These are phyloP conservation scores for Blomia tropicalis DNA, from an alignment of 2,888 invertebrate genomes.

Conservation along the genomic window DNA sequence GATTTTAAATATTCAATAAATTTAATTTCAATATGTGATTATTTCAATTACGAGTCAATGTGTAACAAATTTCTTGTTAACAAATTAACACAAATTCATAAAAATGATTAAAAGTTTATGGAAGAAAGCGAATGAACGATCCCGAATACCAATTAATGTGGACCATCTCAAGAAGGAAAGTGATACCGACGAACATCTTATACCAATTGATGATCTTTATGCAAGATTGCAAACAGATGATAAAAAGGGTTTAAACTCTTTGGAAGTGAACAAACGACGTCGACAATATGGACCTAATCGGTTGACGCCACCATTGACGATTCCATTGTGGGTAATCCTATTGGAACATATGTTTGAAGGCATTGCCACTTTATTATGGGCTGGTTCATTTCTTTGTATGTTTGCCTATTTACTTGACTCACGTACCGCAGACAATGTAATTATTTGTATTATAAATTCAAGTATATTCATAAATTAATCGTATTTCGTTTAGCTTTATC, in stretches of 20 bases:
- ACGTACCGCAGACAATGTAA: neutral
- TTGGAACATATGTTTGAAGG: neutral
- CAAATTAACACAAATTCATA: too few species aligned
- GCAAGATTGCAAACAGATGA: neutral
- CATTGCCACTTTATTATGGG: neutral
- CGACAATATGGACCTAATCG: neutral
- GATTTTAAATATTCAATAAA: too few species aligned
- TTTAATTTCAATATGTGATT: too few species aligned
- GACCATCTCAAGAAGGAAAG: neutral
- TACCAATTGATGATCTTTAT: neutral
- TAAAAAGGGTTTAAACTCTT: neutral
- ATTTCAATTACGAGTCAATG: too few species aligned
- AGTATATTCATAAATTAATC: neutral
- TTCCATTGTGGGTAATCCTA: neutral
- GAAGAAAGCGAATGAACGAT: neutral
- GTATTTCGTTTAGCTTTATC: slow-evolving; percentile 38
- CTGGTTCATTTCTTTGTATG: neutral
- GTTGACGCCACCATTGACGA: neutral
- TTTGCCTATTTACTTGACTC: neutral
- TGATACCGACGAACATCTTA: neutral
- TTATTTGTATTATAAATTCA: neutral
- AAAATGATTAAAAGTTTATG: too few species aligned
- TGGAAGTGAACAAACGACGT: neutral
- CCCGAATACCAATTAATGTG: neutral
- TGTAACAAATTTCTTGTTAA: too few species aligned